phyloP scores from a whole-genome alignment of 2,888 invertebrate genomes.

The Crepidodera aurea region DNA sequence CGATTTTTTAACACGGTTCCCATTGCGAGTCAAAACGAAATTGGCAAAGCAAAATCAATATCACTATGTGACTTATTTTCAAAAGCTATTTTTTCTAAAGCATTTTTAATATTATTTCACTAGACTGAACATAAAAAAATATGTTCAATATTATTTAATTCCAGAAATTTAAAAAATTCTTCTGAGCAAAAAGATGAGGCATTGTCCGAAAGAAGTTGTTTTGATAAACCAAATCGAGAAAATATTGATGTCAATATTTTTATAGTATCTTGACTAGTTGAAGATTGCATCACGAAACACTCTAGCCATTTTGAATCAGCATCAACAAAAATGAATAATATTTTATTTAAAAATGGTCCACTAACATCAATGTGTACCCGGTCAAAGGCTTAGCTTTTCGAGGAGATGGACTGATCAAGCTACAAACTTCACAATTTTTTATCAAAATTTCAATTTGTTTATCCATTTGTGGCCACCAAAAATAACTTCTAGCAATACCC shows the following conservation, averaged over 20 bases:
- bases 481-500: slow-evolving; percentile 40
- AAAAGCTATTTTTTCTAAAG: slow-evolving; percentile 5
- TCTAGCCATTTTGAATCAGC: slow-evolving; percentile 43
- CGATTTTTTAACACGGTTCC: neutral
- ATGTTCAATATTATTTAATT: slow-evolving; percentile 39
- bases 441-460: slow-evolving; percentile 40
- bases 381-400: slow-evolving; percentile 31
- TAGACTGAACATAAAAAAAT: slow-evolving; percentile 29
- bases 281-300: slow-evolving; percentile 33
- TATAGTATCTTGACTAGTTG: slow-evolving; percentile 34
- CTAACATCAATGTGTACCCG: slow-evolving; percentile 43
- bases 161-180: slow-evolving; percentile 4
- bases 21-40: neutral
- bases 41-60: slow-evolving; percentile 7
- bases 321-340: slow-evolving; percentile 38
- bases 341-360: slow-evolving; percentile 30
- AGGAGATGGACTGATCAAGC: neutral
- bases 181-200: slow-evolving; percentile 37
- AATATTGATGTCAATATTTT: slow-evolving; percentile 33
- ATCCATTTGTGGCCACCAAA: slow-evolving; percentile 47
- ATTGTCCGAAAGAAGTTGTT: slow-evolving; percentile 39
- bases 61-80: slow-evolving; percentile 2
- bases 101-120: slow-evolving; percentile 23
- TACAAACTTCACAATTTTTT: slow-evolving; percentile 38
- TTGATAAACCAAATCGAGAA: slow-evolving; percentile 38